Evolutionary conservation across 1,140 invertebrate genomes (phyloP).

Genomic region (Octopus bimaculoides): DNA sequence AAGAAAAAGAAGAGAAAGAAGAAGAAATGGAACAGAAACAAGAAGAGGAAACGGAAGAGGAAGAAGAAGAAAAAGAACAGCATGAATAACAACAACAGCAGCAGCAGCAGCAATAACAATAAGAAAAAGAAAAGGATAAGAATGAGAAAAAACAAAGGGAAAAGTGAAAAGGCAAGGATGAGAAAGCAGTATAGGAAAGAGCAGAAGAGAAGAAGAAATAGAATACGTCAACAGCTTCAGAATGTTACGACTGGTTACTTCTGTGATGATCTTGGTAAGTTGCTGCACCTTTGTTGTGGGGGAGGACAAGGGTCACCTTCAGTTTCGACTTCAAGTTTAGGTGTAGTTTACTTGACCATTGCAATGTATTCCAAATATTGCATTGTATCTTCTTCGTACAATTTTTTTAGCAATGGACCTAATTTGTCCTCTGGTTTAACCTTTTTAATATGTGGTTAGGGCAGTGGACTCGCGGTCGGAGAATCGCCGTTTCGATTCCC

Average conservation of each 20-base stretch:
- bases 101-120: background rate
- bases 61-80: conserved; percentile 17
- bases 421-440: too few species aligned
- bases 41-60: conserved; percentile 17
- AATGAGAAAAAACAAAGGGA: conserved; percentile 18
- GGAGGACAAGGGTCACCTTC: too few species aligned
- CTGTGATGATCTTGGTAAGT: conserved; percentile 65
- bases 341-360: too few species aligned
- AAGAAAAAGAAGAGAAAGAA: conserved; percentile 8
- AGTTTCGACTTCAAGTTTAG: too few species aligned
- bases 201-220: conserved; percentile 15
- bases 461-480: too few species aligned
- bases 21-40: conserved; percentile 18
- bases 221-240: conserved; percentile 3
- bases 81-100: conserved; percentile 13
- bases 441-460: too few species aligned
- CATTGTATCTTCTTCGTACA: too few species aligned
- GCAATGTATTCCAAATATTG: too few species aligned
- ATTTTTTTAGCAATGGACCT: too few species aligned
- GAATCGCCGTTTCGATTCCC: too few species aligned
- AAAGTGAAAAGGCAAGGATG: conserved; percentile 2
- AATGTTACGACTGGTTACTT: conserved; percentile 70
- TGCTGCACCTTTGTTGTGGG: too few species aligned
- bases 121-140: conserved; percentile 15
- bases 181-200: conserved; percentile 17